phyloP scores from a whole-genome alignment of 2,797 vertebrate species.

The Huso huso region DNA sequence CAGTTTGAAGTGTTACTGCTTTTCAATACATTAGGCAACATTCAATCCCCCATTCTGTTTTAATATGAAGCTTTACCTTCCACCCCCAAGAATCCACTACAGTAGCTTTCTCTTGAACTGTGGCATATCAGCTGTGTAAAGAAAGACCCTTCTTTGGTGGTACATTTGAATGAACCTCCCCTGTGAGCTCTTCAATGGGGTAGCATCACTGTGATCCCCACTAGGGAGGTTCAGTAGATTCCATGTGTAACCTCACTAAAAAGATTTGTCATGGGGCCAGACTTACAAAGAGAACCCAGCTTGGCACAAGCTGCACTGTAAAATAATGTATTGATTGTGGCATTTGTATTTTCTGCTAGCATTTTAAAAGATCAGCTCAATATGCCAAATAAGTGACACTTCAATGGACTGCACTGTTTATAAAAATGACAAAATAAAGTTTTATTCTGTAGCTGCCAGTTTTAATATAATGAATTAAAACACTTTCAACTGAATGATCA shows the following conservation, averaged over 20 bases:
- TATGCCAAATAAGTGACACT: no score
- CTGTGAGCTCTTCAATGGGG: conserved; percentile 27
- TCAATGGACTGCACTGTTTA: no score
- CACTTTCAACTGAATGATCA: no score
- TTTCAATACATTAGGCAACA: not conserved
- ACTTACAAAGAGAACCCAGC: conserved; percentile 15
- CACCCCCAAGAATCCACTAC: not conserved
- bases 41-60: not conserved
- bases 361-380: no score
- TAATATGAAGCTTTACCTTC: not conserved
- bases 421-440: no score
- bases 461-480: no score
- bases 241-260: not conserved
- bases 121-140: conserved; percentile 31
- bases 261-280: conserved; percentile 19
- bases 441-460: no score
- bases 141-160: conserved; percentile 19
- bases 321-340: no score
- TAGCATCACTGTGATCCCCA: conserved; percentile 11
- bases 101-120: conserved; percentile 5
- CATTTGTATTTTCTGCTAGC: no score
- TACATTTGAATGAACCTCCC: conserved; percentile 34
- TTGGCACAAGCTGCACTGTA: conserved; percentile 6
- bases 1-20: not conserved
- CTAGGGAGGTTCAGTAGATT: conserved; percentile 9